phyloP scores from a whole-genome alignment of 2,888 invertebrate genomes.

The Sipha maydis region DNA sequence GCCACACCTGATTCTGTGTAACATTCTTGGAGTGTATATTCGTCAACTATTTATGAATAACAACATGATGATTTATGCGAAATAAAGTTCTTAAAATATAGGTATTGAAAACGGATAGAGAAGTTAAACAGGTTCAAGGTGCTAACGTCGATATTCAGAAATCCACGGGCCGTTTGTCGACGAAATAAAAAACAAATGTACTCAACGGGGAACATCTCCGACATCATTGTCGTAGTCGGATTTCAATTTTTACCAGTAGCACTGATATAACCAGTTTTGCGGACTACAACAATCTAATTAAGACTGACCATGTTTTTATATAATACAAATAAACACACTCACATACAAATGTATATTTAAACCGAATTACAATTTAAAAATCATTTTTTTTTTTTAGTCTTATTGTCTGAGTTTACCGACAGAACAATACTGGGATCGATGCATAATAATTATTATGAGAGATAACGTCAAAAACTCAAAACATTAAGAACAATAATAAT shows the following conservation, averaged over 20 bases:
- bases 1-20: constrained; percentile 44
- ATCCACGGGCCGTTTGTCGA: background rate
- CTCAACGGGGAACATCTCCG: background rate
- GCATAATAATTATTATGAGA: background rate
- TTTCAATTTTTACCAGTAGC: constrained; percentile 39
- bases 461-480: background rate
- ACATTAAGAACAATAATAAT: background rate
- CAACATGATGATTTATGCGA: constrained; percentile 44
- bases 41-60: constrained; percentile 48
- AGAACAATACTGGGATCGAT: constrained; percentile 15
- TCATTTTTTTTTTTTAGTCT: constrained; percentile 9
- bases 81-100: constrained; percentile 4
- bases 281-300: constrained; percentile 53
- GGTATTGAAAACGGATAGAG: background rate
- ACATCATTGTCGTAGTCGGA: background rate
- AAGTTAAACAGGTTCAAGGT: constrained; percentile 42
- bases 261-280: constrained; percentile 42
- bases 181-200: background rate
- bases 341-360: background rate
- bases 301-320: constrained; percentile 26
- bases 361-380: background rate
- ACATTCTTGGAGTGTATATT: constrained; percentile 39
- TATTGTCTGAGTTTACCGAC: constrained; percentile 44
- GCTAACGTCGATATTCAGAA: constrained; percentile 44
- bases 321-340: background rate